Evolutionary conservation across 2,113 vertebrate genomes (phyloP).

Genomic region (Oncorhynchus tshawytscha): DNA sequence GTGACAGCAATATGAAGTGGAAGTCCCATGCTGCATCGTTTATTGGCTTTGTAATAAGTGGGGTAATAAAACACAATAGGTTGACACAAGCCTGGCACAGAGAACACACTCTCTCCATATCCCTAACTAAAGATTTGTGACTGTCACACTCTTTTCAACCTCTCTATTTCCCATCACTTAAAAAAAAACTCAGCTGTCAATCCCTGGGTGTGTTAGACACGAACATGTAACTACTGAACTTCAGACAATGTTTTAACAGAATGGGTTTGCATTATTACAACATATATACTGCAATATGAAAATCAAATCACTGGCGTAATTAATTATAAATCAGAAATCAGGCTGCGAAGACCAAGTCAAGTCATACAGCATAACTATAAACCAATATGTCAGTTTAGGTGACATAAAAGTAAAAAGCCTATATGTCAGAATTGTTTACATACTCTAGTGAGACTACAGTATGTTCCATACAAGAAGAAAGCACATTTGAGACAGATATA

Average conservation of each 20-base stretch:
- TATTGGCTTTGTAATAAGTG: not conserved
- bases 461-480: too few species aligned
- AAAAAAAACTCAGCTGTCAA: not conserved
- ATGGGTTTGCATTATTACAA: not conserved
- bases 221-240: not conserved
- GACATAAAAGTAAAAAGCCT: too few species aligned
- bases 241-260: not conserved
- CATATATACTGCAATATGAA: not conserved
- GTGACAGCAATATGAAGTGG: not conserved
- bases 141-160: conserved; percentile 1
- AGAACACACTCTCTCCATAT: not conserved
- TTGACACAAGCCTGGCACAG: conserved; percentile 10
- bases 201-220: not conserved
- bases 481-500: too few species aligned
- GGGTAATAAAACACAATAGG: conserved; percentile 5
- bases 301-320: not conserved
- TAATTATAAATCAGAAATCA: too few species aligned
- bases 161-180: not conserved
- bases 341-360: too few species aligned
- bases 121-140: not conserved
- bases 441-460: too few species aligned
- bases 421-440: too few species aligned
- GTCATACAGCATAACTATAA: too few species aligned
- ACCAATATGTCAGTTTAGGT: too few species aligned
- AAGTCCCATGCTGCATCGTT: not conserved